Conservation (phyloP, 2,113 vertebrate species). For the Nestor notabilis region DNA sequence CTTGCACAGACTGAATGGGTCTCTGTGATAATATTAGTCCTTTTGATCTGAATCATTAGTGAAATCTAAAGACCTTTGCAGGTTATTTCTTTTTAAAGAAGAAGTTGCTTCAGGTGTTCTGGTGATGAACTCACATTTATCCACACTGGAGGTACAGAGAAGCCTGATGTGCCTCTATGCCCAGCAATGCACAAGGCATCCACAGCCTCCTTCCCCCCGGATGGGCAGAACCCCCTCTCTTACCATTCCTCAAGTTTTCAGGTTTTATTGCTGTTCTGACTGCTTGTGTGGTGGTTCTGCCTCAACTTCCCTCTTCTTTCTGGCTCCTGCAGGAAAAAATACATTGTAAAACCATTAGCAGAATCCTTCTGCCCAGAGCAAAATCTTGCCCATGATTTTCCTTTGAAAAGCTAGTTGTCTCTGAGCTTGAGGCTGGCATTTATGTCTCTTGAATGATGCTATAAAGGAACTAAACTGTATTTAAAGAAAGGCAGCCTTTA, state of each 20-base stretch:
- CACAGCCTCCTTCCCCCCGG: background rate
- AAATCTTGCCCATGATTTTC: background rate
- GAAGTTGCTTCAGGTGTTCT: background rate
- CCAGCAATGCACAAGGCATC: rapidly evolving
- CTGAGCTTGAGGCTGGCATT: slow-evolving; percentile 25
- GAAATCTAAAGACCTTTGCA: background rate
- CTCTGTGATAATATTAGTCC: background rate
- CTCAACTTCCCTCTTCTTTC: background rate
- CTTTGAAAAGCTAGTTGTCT: background rate
- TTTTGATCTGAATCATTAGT: background rate
- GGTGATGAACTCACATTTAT: background rate
- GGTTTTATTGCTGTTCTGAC: background rate
- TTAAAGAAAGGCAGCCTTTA: slow-evolving; percentile 44
- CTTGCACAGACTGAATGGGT: background rate
- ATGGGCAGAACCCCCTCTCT: background rate
- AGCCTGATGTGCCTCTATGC: background rate
- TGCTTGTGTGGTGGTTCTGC: background rate
- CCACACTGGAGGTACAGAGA: background rate
- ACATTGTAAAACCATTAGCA: background rate
- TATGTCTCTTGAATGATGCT: slow-evolving; percentile 2
- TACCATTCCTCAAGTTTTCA: background rate
- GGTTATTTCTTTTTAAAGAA: background rate
- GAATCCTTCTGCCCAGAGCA: background rate
- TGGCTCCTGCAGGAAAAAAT: background rate
- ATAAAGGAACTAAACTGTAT: slow-evolving; percentile 35